These are phyloP conservation scores for Hesperophylax magnus DNA, from an alignment of 1,140 invertebrate genomes.

Conservation along the genomic window DNA sequence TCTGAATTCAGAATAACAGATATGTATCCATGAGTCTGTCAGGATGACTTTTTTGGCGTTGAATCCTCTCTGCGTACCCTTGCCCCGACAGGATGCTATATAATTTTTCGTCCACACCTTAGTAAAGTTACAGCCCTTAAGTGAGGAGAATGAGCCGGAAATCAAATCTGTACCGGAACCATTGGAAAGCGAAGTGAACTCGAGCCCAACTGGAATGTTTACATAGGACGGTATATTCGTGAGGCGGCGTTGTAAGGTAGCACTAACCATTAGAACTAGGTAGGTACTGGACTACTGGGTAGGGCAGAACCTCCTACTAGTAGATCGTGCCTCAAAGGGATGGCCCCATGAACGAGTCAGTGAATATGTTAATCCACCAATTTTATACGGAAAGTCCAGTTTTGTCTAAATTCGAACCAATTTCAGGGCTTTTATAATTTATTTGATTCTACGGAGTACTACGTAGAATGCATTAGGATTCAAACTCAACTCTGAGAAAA, in stretches of 20 bases:
- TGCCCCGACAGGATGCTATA: too few species aligned
- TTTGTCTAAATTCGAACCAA: too few species aligned
- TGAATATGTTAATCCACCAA: conserved; percentile 8
- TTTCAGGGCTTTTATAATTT: too few species aligned
- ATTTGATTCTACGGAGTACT: too few species aligned
- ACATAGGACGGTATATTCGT: conserved; percentile 38
- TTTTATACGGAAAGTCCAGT: too few species aligned
- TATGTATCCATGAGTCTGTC: too few species aligned
- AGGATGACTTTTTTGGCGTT: too few species aligned
- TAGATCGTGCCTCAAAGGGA: neutral
- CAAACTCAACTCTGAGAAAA: too few species aligned
- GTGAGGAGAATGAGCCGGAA: conserved; percentile 48
- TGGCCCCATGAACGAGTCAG: neutral
- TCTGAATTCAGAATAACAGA: too few species aligned
- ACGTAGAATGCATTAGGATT: too few species aligned
- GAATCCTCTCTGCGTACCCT: too few species aligned
- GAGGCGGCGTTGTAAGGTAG: neutral
- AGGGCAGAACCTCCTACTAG: neutral
- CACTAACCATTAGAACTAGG: neutral
- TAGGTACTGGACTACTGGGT: too few species aligned
- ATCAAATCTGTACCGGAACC: conserved; percentile 56
- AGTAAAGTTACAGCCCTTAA: neutral
- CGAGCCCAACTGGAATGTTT: conserved; percentile 51
- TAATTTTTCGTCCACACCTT: neutral
- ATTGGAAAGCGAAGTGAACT: conserved; percentile 38